Evolutionary conservation across 1,140 invertebrate genomes (phyloP).

Genomic region (Macrotrachela quadricornifera): DNA sequence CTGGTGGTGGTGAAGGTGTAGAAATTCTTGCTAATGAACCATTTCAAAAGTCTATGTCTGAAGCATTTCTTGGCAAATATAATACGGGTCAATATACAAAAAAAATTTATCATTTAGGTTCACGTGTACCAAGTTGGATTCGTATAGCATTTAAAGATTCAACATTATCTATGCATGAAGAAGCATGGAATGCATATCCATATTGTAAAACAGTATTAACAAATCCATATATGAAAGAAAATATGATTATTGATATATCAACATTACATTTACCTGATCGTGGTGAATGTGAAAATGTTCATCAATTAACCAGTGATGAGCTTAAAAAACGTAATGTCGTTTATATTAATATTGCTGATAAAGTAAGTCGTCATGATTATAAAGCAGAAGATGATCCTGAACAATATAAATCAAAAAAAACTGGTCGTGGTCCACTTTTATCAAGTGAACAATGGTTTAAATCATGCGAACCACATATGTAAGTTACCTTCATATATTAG

Average conservation of each 20-base stretch:
- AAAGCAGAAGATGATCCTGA: conserved; percentile 80
- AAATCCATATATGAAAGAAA: conserved; percentile 98
- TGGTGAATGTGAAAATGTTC: conserved; percentile 89
- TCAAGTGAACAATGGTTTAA: conserved; percentile 27
- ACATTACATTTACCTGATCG: conserved; percentile 85
- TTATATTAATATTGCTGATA: conserved; percentile 90
- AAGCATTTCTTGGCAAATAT: conserved; percentile 37
- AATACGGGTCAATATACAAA: conserved; percentile 84
- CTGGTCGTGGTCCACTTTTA: conserved; percentile 60
- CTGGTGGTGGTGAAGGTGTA: conserved; percentile 91
- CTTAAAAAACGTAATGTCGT: conserved; percentile 69
- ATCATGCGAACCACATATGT: conserved; percentile 22
- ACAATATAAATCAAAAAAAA: conserved; percentile 67
- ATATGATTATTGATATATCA: conserved; percentile 90
- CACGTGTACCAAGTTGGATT: conserved; percentile 80
- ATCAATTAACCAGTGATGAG: conserved; percentile 55
- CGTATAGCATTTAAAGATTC: conserved; percentile 81
- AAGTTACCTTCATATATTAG: too few relatives aligned
- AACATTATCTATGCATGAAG: conserved; percentile 80
- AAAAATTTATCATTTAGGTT: conserved; percentile 94
- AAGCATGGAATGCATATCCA: conserved; percentile 98
- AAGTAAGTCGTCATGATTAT: conserved; percentile 67
- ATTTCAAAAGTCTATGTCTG: conserved; percentile 78
- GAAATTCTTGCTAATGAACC: conserved; percentile 95
- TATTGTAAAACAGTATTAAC: conserved; percentile 90